Base-by-base conservation (phyloP, 37 sponge, comb jelly and placozoan species). In the Amphimedon queenslandica region DNA sequence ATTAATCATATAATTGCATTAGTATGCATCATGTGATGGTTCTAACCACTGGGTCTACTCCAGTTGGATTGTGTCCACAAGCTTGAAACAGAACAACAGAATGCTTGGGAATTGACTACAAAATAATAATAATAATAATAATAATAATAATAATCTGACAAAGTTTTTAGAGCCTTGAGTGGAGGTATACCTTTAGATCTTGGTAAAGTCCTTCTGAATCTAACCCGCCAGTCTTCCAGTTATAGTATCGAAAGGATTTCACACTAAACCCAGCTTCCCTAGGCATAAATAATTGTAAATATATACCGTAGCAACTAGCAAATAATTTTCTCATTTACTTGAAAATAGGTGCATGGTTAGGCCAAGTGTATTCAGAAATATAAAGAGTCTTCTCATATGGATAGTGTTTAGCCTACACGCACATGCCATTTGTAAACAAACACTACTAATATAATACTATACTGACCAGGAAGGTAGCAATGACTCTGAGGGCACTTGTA, bases 61-160 rank as follows among this genome's bases (percentile, higher is more conserved):
- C 97, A 16, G 97, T 96, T 24, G 97, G 97, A 64, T 96, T 96
- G 89, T 96, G 97, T 1, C 91, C 97, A 79, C 94, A 93, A 0
- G 88, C 97, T 76, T 96, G 97, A 20, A 96, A 66, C 61, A 96
- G 64, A 21, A 96, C 86, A 32, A 86, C 71, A 10, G 97, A 83
- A 37, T 77, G 70, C 53, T 93, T 89, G 2, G 91, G 91, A 0
- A 93, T 42, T 60, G 32, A 70, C 93, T 92, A 36, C 2, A 72
- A 3, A 68, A 3, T 37, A 21, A 3, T n/a, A 5, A 47, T 8
- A 47, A 8, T 13, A 8, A 47, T 8, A 18, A 47, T 18, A 37
- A 18, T 39, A 8, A 58, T 37, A 24, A 68, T 5, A n/a, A 58
- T 53, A 67, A 60, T 29, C 8, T 53, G 24, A 58, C 33, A 31